These are phyloP conservation scores for Neolamprologus kungweensis DNA, from an alignment of 2,113 vertebrate genomes.

Conservation along the genomic window DNA sequence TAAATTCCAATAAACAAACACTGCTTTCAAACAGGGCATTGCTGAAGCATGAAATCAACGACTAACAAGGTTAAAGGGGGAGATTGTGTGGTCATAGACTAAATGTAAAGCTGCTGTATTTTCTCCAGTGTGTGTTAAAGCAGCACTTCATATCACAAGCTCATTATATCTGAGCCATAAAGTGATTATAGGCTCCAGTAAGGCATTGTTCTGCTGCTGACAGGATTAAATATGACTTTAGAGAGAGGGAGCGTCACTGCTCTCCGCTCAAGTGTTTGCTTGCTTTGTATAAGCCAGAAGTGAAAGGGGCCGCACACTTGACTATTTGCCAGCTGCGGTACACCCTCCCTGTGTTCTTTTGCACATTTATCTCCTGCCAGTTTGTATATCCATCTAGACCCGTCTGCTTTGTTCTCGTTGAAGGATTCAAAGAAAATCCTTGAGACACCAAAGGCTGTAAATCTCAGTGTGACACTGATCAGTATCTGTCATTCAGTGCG, in stretches of 20 bases:
- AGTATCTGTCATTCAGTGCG: no score
- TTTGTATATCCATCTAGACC: background rate
- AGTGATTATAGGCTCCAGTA: constrained; percentile 61
- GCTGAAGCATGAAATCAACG: constrained; percentile 11
- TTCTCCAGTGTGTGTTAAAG: constrained; percentile 46
- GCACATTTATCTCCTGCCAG: constrained; percentile 21
- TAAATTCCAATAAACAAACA: constrained; percentile 38
- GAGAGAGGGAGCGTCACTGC: background rate
- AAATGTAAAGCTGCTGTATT: constrained; percentile 41
- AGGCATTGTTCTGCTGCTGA: constrained; percentile 63
- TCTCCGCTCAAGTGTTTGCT: constrained; percentile 35
- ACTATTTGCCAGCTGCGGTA: constrained; percentile 43
- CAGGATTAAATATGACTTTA: constrained; percentile 61
- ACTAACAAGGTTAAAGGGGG: constrained; percentile 27
- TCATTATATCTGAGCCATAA: constrained; percentile 62
- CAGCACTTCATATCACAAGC: constrained; percentile 61
- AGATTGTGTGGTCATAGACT: constrained; percentile 32
- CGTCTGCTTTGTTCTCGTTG: background rate
- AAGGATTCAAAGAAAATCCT: constrained; percentile 16
- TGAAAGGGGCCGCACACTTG: constrained; percentile 20
- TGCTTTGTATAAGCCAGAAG: constrained; percentile 37
- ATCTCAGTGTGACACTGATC: constrained; percentile 8
- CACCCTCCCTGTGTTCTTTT: constrained; percentile 11
- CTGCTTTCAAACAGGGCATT: background rate
- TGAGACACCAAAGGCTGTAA: background rate